A percentile compares a stretch with the other conserved stretches of the same genome.
Conservation (phyloP, 2,888 invertebrate genomes). For the Andricus quercusramuli region DNA sequence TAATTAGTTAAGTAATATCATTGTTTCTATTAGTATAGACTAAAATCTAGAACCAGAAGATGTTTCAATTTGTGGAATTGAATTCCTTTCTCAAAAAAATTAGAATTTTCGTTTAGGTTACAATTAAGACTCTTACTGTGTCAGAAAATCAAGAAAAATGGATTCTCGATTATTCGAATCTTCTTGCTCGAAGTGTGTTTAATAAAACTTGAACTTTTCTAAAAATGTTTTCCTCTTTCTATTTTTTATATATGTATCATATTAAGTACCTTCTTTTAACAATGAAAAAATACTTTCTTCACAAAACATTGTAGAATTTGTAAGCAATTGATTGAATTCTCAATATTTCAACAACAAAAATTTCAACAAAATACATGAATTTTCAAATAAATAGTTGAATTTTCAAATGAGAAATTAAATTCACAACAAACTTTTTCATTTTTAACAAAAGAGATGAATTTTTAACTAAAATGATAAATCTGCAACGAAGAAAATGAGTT, state of each 20-base stretch:
- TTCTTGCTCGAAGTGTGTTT: constrained; percentile 31
- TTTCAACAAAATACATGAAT: no score
- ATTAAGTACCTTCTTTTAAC: background rate
- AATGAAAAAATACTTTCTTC: no score
- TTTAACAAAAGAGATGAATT: no score
- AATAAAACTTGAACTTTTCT: constrained; percentile 26
- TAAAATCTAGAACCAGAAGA: background rate
- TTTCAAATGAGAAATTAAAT: no score
- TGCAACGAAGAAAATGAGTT: no score
- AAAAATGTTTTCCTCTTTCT: constrained; percentile 1
- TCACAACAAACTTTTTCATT: no score
- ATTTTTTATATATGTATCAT: background rate
- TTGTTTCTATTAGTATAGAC: background rate
- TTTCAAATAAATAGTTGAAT: no score
- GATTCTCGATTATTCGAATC: background rate
- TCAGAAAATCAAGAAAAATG: constrained; percentile 8
- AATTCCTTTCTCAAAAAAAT: background rate
- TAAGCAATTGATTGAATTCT: no score
- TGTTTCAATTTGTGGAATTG: background rate
- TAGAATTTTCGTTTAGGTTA: background rate
- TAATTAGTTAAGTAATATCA: background rate
- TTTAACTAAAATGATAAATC: no score
- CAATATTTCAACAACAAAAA: no score
- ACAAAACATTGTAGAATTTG: no score
- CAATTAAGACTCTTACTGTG: background rate